Evolutionary conservation across 2,113 vertebrate genomes (phyloP).

Genomic region (Leptobrachium ailaonicum): DNA sequence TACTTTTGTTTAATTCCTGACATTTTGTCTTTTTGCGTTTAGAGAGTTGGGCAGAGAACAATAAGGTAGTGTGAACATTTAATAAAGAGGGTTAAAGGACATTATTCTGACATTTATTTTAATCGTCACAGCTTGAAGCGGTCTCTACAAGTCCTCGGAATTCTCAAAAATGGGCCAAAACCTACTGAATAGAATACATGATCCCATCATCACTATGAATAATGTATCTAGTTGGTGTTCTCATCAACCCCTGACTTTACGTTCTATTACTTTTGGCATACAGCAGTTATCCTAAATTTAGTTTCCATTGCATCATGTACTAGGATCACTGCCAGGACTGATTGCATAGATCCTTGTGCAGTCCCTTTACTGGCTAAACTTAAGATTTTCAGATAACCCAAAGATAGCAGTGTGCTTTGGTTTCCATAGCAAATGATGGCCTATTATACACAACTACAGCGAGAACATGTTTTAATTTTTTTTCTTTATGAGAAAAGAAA

Average conservation of each 20-base stretch:
- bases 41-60: too few relatives aligned
- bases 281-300: background rate
- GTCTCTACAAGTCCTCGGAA: background rate
- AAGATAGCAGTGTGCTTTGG: background rate
- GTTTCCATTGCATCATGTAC: conserved; percentile 3
- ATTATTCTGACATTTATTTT: too few relatives aligned
- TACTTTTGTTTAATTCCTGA: too few relatives aligned
- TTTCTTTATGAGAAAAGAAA: background rate
- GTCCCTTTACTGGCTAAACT: background rate
- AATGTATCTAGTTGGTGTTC: background rate
- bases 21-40: too few relatives aligned
- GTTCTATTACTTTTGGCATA: background rate
- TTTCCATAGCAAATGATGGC: background rate
- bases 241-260: background rate
- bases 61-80: too few relatives aligned
- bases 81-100: too few relatives aligned
- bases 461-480: background rate
- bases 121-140: too few relatives aligned
- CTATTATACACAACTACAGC: background rate
- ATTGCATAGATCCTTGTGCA: background rate
- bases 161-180: background rate
- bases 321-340: background rate
- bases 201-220: background rate
- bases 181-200: background rate
- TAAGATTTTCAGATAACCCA: background rate